phyloP scores from a whole-genome alignment of 2,888 invertebrate genomes.

The Lasioglossum marginatum region DNA sequence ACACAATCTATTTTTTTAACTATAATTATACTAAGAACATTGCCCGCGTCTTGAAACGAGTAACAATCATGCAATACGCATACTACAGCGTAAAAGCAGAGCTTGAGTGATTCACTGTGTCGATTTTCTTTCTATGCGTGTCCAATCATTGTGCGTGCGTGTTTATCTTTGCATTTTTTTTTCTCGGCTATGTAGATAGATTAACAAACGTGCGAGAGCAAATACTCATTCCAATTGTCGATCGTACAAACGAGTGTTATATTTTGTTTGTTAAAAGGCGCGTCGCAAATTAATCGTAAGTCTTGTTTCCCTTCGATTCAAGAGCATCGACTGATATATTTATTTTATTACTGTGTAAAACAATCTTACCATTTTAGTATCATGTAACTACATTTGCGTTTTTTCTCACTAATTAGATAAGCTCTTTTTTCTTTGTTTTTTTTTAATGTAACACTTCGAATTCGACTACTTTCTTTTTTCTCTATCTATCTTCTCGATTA shows the following conservation, averaged over 20 bases:
- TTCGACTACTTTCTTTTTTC: not conserved
- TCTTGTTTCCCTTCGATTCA: constrained; percentile 20
- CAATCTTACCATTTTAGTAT: constrained; percentile 30
- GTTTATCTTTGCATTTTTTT: constrained; percentile 9
- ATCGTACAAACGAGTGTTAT: constrained; percentile 8
- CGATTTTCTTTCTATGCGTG: not conserved
- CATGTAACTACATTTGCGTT: constrained; percentile 17
- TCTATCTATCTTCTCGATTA: not conserved
- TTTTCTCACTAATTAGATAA: constrained; percentile 14
- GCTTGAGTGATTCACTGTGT: not conserved
- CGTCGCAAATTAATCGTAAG: constrained; percentile 25
- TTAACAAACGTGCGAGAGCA: not conserved
- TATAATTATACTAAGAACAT: not conserved
- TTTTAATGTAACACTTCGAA: not conserved
- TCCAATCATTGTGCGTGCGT: not conserved
- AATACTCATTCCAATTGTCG: constrained; percentile 9
- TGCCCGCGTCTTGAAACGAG: not conserved
- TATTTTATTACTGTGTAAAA: constrained; percentile 46
- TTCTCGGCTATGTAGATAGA: not conserved
- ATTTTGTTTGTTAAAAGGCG: not conserved
- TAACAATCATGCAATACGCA: not conserved
- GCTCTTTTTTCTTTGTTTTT: not conserved
- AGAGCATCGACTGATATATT: constrained; percentile 56
- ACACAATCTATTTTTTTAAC: constrained; percentile 12
- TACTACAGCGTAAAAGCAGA: not conserved